Base-by-base conservation (phyloP, 2,113 vertebrate species). In the Microcebus ravelobensis region DNA sequence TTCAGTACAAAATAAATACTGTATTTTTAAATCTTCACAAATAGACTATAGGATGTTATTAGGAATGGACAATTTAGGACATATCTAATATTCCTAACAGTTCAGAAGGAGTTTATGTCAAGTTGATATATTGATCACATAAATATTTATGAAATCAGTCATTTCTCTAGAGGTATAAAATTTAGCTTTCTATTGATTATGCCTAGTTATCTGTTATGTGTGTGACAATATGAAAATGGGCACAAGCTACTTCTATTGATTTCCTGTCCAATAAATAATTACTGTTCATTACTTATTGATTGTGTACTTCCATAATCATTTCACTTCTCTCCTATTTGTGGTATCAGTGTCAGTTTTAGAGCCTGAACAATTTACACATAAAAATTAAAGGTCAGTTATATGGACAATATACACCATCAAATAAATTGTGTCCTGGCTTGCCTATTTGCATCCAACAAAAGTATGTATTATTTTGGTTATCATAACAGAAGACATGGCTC, bases 201-300 rank as follows among this genome's bases (percentile, higher is more conserved):
- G 39, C 63, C 96, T 97, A 85, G 63, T 98, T 98, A 98, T 98
- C 97, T 98, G 84, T 96, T 99, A 97, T 97, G 80, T 93, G 98
- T 98, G 91, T 98, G 97, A 98, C 97, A 98, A 96, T 95, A 98
- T 52, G 79, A 98, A 98, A 98, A 98, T 97, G 73, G 94, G 67
- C 88, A 97, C 90, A 98, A 96, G 94, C 5, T 97, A 79, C 84
- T 96, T 81, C 80, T 88, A 98, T 98, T 97, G 98, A 99, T 98
- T 98, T 98, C 76, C 92, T 97, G 94, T 97, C 97, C 77, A 97
- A 98, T 98, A 99, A 98, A 98, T 98, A 98, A 98, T 98, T 98
- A 79, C 14, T 97, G 76, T 97, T 98, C 70, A 96, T 98, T 98
- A 96, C 87, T 98, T 98, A 98, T 98, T 98, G 98, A 98, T 97